Percentiles rank a stretch among this genome's conserved stretches.
Evolutionary conservation across 2,888 invertebrate species (phyloP).

Genomic region (Asteroscopus sphinx): DNA sequence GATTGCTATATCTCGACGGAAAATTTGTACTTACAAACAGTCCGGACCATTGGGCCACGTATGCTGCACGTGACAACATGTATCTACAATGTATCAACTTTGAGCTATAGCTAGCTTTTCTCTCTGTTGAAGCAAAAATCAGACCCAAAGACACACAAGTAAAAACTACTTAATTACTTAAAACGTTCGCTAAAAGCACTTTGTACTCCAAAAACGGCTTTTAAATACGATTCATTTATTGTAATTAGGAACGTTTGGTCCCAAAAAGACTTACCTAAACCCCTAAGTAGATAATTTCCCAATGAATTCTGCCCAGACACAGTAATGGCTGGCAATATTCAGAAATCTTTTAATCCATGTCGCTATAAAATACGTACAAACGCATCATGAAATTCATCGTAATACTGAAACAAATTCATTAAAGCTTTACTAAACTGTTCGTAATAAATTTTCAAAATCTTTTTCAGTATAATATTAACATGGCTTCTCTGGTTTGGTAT

Average conservation of each 20-base stretch:
- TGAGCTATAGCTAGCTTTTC: background rate
- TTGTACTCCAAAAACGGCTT: conserved; percentile 11
- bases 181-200: conserved; percentile 13
- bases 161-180: background rate
- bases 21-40: conserved; percentile 24
- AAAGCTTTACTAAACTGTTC: conserved; percentile 10
- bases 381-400: conserved; percentile 26
- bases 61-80: conserved; percentile 9
- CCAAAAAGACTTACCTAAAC: conserved; percentile 38
- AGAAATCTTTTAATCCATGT: conserved; percentile 48
- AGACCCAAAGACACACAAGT: background rate
- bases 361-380: conserved; percentile 36
- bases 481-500: no score
- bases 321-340: conserved; percentile 41
- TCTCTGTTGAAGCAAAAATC: background rate
- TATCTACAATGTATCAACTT: background rate
- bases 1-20: no score
- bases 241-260: conserved; percentile 33
- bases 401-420: conserved; percentile 31
- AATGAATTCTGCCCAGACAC: conserved; percentile 41
- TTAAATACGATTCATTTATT: conserved; percentile 31
- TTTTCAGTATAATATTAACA: no score
- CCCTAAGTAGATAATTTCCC: conserved; percentile 42
- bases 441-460: conserved; percentile 27
- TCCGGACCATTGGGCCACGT: conserved; percentile 36